phyloP scores from a whole-genome alignment of 2,888 invertebrate species.

The Drosophila anceps region DNA sequence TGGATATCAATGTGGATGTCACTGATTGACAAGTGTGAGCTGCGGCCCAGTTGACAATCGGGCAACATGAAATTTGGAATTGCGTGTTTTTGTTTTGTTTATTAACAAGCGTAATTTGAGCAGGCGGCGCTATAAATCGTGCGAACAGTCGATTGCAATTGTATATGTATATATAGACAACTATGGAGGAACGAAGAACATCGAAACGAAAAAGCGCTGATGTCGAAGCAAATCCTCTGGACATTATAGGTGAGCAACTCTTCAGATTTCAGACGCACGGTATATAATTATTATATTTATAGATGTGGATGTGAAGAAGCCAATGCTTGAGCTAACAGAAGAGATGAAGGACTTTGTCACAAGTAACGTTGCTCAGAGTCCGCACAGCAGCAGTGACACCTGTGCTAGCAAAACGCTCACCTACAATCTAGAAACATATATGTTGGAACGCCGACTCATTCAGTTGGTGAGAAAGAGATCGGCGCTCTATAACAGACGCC shows the following conservation, averaged over 20 bases:
- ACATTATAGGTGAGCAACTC: slow-evolving; percentile 10
- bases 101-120: neutral
- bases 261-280: neutral
- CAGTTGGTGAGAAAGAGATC: slow-evolving; percentile 61
- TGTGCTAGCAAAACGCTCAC: neutral
- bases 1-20: neutral
- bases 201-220: too few species aligned
- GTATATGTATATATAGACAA: too few species aligned
- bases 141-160: too few species aligned
- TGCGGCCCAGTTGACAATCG: neutral
- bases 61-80: neutral
- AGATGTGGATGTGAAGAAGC: neutral
- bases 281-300: neutral
- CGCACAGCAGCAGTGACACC: neutral
- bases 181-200: neutral
- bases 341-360: neutral
- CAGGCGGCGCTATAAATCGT: neutral
- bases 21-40: neutral
- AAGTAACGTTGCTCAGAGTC: neutral
- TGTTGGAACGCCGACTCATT: slow-evolving; percentile 64
- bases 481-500: slow-evolving; percentile 65
- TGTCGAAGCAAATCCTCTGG: neutral
- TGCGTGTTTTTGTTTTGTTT: neutral
- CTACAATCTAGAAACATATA: slow-evolving; percentile 13
- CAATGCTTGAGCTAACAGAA: too few species aligned